phyloP scores from a whole-genome alignment of 2,797 vertebrate species.

The Enteromius argenteus region DNA sequence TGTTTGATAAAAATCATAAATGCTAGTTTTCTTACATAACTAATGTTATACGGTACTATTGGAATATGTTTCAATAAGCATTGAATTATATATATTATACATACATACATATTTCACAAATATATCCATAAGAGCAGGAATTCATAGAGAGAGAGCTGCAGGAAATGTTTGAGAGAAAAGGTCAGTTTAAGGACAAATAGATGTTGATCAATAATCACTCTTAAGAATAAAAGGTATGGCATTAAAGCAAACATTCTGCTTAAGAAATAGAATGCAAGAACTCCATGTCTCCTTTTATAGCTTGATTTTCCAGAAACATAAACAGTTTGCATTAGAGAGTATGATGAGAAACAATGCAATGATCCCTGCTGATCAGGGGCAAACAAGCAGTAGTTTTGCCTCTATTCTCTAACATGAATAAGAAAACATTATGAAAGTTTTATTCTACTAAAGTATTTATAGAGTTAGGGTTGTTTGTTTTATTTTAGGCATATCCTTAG shows the following conservation, averaged over 20 bases:
- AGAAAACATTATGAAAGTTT: constrained; percentile 22
- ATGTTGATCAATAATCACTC: constrained; percentile 18
- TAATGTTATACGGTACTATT: background rate
- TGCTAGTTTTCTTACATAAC: background rate
- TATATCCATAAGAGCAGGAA: background rate
- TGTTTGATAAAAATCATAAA: background rate
- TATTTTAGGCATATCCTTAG: constrained; percentile 28
- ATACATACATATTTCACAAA: background rate
- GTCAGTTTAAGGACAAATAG: constrained; percentile 14
- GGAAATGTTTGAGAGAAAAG: constrained; percentile 10
- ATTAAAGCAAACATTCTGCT: background rate
- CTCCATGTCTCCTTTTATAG: background rate
- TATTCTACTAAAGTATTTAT: constrained; percentile 33
- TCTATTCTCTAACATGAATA: constrained; percentile 22
- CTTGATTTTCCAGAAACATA: constrained; percentile 7
- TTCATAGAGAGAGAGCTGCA: background rate
- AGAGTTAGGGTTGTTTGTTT: constrained; percentile 11
- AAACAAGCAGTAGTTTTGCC: background rate
- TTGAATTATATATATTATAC: too few species aligned
- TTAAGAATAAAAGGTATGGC: constrained; percentile 2
- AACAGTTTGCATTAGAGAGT: background rate
- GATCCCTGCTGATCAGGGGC: background rate
- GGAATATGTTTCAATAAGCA: background rate
- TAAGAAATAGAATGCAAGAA: background rate
- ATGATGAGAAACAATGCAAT: background rate